Conservation (phyloP, 2,888 invertebrate genomes). For the Dynastes tityus region DNA sequence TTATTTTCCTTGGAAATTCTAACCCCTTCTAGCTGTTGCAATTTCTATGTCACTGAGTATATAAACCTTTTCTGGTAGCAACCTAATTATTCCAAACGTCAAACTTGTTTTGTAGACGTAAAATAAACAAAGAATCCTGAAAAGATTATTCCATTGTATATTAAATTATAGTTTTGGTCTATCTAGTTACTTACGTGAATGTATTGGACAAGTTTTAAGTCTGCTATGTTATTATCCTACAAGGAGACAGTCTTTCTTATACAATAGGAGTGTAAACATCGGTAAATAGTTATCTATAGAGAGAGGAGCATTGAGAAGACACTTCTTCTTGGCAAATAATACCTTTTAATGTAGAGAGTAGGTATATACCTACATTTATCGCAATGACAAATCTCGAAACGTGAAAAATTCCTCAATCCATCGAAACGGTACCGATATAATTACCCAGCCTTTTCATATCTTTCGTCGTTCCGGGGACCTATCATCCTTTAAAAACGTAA, state of each 20-base stretch:
- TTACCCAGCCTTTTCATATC: slow-evolving; percentile 36
- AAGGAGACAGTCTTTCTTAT: background rate
- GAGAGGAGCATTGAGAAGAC: background rate
- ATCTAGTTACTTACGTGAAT: no score
- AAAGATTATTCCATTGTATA: no score
- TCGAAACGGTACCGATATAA: slow-evolving; percentile 41
- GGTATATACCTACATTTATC: background rate
- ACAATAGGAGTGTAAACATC: slow-evolving; percentile 1
- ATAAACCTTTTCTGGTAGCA: no score
- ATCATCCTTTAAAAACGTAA: slow-evolving; percentile 50
- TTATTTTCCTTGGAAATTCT: no score
- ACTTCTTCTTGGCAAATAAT: background rate
- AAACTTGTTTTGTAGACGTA: no score
- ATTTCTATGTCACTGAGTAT: no score
- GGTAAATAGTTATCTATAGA: background rate
- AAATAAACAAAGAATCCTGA: no score
- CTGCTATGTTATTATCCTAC: background rate
- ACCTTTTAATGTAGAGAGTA: background rate
- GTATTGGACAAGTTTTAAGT: no score
- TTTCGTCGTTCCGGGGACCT: no score
- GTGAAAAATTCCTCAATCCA: slow-evolving; percentile 25
- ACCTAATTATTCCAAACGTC: no score
- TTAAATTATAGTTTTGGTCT: no score
- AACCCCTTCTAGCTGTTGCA: no score
- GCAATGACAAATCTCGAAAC: slow-evolving; percentile 22